Percentiles rank a stretch among this genome's conserved stretches.
phyloP scores from a whole-genome alignment of 1,140 invertebrate species.

The Rhizoglyphus robini region DNA sequence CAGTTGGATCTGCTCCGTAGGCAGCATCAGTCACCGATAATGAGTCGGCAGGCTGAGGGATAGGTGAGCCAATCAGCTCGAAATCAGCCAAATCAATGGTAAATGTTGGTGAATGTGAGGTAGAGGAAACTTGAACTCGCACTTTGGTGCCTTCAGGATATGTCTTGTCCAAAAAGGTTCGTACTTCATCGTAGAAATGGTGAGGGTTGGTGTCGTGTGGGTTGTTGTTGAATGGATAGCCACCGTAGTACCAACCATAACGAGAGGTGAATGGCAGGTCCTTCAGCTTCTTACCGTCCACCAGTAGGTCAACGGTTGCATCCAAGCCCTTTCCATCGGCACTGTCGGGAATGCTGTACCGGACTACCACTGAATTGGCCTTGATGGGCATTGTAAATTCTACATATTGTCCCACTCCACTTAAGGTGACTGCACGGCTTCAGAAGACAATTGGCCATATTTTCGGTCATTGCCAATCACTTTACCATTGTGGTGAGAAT shows the following conservation, averaged over 20 bases:
- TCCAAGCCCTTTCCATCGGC: no score
- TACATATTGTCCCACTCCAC: not conserved
- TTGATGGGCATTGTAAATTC: not conserved
- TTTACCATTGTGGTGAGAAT: no score
- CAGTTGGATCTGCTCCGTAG: not conserved
- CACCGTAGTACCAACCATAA: not conserved
- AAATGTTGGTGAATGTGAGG: not conserved
- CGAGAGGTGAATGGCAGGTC: not conserved
- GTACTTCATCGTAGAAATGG: not conserved
- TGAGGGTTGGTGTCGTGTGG: not conserved
- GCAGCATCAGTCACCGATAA: constrained; percentile 3
- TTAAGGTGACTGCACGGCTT: not conserved
- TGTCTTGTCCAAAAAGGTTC: not conserved
- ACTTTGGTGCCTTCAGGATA: not conserved
- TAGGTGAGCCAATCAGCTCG: not conserved
- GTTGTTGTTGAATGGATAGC: constrained; percentile 7
- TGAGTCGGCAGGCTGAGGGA: not conserved
- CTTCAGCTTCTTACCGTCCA: not conserved
- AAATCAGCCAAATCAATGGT: no score
- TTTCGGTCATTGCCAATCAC: not conserved
- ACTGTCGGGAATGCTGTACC: not conserved
- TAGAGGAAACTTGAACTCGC: not conserved
- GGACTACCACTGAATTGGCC: not conserved
- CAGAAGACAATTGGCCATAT: not conserved
- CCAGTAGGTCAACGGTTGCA: not conserved